A percentile compares a stretch with the other conserved stretches of the same genome.
Conservation (phyloP, 2,797 vertebrate genomes). For the Macrochelys suwanniensis region DNA sequence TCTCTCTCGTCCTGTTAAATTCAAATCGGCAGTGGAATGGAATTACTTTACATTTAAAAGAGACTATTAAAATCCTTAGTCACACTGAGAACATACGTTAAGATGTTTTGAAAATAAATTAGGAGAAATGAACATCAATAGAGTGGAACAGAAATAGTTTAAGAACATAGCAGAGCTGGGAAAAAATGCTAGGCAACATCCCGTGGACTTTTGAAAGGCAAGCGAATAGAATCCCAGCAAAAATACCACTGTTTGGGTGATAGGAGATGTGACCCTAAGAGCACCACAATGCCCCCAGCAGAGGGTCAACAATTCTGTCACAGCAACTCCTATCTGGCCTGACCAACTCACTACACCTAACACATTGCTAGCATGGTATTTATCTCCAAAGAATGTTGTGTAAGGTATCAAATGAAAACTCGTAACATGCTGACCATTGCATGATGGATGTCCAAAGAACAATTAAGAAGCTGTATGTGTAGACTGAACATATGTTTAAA, state of each 20-base stretch:
- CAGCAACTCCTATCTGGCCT: too few species aligned
- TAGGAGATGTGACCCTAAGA: background rate
- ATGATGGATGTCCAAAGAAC: background rate
- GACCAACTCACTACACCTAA: too few species aligned
- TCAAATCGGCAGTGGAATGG: background rate
- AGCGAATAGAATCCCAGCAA: background rate
- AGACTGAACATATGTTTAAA: background rate
- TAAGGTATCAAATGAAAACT: background rate
- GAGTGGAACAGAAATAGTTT: background rate
- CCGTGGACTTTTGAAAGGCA: accelerated
- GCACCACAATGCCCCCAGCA: background rate
- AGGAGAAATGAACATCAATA: background rate
- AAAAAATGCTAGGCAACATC: accelerated
- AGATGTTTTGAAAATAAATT: conserved; percentile 1
- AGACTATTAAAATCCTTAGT: conserved; percentile 21
- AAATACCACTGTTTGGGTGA: background rate
- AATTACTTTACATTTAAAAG: conserved; percentile 6
- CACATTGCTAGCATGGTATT: background rate
- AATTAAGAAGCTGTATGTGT: background rate
- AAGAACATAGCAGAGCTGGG: background rate
- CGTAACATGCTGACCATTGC: background rate
- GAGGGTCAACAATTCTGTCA: background rate
- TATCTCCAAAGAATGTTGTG: background rate
- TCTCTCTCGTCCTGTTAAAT: background rate
- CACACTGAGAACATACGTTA: background rate